Conservation (phyloP, 2,113 vertebrate genomes). For the Urocitellus parryii region DNA sequence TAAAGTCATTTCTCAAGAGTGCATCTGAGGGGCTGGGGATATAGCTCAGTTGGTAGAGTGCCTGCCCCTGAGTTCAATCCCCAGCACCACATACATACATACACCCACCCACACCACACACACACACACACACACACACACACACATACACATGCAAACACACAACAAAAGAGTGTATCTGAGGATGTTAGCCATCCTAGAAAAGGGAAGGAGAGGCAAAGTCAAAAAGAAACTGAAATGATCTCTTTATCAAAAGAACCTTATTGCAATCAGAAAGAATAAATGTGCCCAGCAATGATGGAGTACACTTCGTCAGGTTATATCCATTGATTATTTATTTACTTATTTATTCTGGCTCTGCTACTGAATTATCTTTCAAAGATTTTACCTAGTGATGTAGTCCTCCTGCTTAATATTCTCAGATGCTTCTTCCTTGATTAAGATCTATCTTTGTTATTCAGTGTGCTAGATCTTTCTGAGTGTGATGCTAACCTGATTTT, state of each 20-base stretch:
- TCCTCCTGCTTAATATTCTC: constrained; percentile 1
- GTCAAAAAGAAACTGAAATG: not conserved
- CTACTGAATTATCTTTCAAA: not conserved
- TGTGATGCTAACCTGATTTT: not conserved
- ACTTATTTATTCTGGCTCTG: not conserved
- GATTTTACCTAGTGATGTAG: not conserved
- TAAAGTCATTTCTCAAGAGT: not conserved
- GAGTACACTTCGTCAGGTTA: not conserved
- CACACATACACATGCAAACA: no score
- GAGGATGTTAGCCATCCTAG: not conserved
- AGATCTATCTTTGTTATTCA: not conserved
- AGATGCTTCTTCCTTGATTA: not conserved
- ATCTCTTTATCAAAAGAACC: not conserved
- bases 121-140: no score
- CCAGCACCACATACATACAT: no score
- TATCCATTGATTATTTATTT: not conserved
- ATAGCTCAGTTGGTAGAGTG: no score
- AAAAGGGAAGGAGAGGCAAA: not conserved
- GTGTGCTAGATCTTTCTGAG: not conserved
- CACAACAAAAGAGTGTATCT: not conserved
- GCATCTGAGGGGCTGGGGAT: not conserved
- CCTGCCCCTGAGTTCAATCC: no score
- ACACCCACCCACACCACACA: no score
- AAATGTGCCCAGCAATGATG: no score
- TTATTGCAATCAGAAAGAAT: not conserved